phyloP scores from a whole-genome alignment of 2,888 invertebrate species.

The Drosophila yooni region DNA sequence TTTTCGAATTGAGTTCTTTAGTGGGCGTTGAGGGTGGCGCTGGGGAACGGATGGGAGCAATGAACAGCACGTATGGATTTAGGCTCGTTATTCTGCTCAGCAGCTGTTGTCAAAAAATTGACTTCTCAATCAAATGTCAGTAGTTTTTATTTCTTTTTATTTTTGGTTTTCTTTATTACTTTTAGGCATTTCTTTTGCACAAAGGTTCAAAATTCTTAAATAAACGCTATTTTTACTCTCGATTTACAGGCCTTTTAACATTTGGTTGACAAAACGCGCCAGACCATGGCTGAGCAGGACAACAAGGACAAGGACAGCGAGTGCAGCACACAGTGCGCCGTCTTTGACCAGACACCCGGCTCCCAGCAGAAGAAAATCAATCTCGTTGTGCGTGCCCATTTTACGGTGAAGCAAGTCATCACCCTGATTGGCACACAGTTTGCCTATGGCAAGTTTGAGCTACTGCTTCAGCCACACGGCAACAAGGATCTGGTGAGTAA shows the following conservation, averaged over 20 bases:
- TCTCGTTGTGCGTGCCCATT: conserved; percentile 82
- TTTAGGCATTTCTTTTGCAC: conserved; percentile 21
- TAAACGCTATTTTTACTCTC: background rate
- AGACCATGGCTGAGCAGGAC: conserved; percentile 46
- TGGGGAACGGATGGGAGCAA: conserved; percentile 24
- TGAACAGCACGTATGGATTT: conserved; percentile 36
- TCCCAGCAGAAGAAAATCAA: conserved; percentile 84
- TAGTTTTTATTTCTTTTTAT: conserved; percentile 1
- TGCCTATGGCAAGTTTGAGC: conserved; percentile 82
- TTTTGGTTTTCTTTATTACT: conserved; percentile 11
- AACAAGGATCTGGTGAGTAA: conserved; percentile 75
- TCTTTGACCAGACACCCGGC: conserved; percentile 83
- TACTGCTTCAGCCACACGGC: conserved; percentile 81
- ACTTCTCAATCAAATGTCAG: conserved; percentile 33
- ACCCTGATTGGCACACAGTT: conserved; percentile 82
- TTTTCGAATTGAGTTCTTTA: conserved; percentile 59
- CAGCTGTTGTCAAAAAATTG: conserved; percentile 19
- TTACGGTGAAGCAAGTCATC: conserved; percentile 83
- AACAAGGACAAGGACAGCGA: conserved; percentile 70
- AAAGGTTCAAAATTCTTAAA: conserved; percentile 33
- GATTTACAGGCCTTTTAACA: conserved; percentile 36
- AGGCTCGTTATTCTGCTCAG: conserved; percentile 20
- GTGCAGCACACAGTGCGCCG: conserved; percentile 80
- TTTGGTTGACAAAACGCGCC: conserved; percentile 26
- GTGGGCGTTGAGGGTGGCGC: conserved; percentile 14